phyloP scores from a whole-genome alignment of 2,888 invertebrate genomes.

The Limnephilus rhombicus region DNA sequence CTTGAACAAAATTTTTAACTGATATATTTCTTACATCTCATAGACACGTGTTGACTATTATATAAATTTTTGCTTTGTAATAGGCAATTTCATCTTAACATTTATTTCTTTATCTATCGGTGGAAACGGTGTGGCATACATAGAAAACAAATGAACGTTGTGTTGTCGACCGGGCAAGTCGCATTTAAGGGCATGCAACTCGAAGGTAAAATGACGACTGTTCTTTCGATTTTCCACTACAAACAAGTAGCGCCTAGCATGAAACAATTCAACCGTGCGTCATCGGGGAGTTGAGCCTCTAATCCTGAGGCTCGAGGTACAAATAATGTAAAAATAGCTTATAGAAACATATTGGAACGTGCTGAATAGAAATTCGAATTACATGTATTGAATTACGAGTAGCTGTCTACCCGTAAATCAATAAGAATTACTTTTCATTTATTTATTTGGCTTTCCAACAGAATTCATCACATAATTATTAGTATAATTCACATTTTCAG shows the following conservation, averaged over 20 bases:
- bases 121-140: too few relatives aligned
- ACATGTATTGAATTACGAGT: background rate
- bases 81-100: too few relatives aligned
- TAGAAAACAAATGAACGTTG: background rate
- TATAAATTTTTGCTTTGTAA: too few relatives aligned
- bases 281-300: background rate
- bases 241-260: background rate
- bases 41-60: too few relatives aligned
- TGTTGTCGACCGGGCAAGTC: too few relatives aligned
- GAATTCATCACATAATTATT: too few relatives aligned
- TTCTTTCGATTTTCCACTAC: background rate
- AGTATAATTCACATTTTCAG: too few relatives aligned
- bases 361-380: background rate
- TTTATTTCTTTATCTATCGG: too few relatives aligned
- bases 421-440: background rate
- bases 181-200: background rate
- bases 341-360: background rate
- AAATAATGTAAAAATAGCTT: background rate
- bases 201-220: background rate
- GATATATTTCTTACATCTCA: too few relatives aligned
- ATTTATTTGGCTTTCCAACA: too few relatives aligned
- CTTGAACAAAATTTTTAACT: too few relatives aligned
- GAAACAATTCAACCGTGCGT: background rate
- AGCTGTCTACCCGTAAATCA: background rate
- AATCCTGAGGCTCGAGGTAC: background rate